A percentile compares a stretch with the other conserved stretches of the same genome.
Evolutionary conservation across 2,797 vertebrate species (phyloP).

Genomic region (Cirrhinus mrigala): DNA sequence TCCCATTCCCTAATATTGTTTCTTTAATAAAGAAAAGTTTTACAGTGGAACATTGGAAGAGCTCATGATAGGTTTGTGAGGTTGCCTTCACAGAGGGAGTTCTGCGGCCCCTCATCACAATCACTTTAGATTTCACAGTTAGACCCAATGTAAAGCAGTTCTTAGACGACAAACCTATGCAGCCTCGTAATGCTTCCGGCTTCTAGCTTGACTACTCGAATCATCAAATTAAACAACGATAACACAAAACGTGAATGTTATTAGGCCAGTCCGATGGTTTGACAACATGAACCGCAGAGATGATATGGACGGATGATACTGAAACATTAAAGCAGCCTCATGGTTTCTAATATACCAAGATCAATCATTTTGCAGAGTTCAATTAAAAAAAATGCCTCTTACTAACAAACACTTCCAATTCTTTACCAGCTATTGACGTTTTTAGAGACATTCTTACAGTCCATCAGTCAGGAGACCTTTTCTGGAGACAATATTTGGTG

Average conservation of each 20-base stretch:
- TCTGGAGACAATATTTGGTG: background rate
- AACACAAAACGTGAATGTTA: background rate
- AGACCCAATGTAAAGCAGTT: constrained; percentile 53
- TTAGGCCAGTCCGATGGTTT: background rate
- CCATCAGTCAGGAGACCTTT: background rate
- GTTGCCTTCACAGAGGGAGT: constrained; percentile 66
- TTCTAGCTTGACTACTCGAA: constrained; percentile 21
- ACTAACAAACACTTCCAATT: background rate
- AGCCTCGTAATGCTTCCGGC: constrained; percentile 37
- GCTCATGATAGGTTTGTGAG: constrained; percentile 68
- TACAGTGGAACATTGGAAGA: constrained; percentile 82
- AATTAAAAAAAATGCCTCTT: background rate
- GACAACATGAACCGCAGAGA: constrained; percentile 22
- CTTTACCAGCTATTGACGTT: background rate
- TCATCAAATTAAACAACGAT: constrained; percentile 11
- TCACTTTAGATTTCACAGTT: constrained; percentile 62
- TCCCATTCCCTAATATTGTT: constrained; percentile 79
- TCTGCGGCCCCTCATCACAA: constrained; percentile 56
- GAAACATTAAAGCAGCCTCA: constrained; percentile 38
- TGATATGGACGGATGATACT: background rate
- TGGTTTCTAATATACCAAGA: background rate
- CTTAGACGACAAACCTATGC: constrained; percentile 52
- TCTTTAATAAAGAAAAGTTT: constrained; percentile 76
- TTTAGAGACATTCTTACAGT: background rate
- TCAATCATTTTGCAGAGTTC: constrained; percentile 12